A percentile compares a stretch with the other conserved stretches of the same genome.
These are phyloP conservation scores for Teleogryllus occipitalis DNA, from an alignment of 1,140 invertebrate species.

Conservation along the genomic window DNA sequence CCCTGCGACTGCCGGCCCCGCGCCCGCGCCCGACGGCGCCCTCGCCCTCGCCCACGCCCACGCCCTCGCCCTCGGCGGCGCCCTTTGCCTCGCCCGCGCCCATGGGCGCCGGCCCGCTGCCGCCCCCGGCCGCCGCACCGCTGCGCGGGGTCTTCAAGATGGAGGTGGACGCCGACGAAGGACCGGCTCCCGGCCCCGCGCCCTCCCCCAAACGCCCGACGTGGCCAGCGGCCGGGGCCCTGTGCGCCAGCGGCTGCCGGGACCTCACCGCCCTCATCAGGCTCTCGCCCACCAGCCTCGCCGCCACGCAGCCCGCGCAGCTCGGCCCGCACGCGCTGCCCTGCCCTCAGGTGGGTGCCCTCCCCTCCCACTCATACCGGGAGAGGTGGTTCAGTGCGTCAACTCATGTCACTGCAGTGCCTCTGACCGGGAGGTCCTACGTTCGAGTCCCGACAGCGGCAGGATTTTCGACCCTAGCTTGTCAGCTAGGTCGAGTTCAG, in stretches of 20 bases:
- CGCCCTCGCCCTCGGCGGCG: neutral
- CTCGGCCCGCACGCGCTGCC: neutral
- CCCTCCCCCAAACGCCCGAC: neutral
- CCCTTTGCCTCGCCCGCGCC: neutral
- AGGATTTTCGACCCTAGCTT: too few species aligned
- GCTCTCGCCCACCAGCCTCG: constrained; percentile 18
- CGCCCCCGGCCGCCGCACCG: too few species aligned
- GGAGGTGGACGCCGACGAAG: neutral
- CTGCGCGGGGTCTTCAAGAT: neutral
- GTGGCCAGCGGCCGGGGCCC: neutral
- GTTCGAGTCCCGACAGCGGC: too few species aligned
- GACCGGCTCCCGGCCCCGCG: too few species aligned
- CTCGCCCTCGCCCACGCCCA: neutral
- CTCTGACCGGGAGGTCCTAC: too few species aligned
- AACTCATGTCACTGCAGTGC: too few species aligned
- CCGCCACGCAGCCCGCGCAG: neutral
- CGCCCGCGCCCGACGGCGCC: too few species aligned
- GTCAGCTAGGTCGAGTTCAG: too few species aligned
- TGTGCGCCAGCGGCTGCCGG: neutral
- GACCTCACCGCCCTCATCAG: constrained; percentile 16
- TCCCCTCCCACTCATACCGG: neutral
- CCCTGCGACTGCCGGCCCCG: neutral
- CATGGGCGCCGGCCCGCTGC: neutral
- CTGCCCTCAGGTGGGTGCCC: neutral
- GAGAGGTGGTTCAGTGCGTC: too few species aligned